These are phyloP conservation scores for Papilio gigon DNA, from an alignment of 2,888 invertebrate genomes.

Conservation along the genomic window DNA sequence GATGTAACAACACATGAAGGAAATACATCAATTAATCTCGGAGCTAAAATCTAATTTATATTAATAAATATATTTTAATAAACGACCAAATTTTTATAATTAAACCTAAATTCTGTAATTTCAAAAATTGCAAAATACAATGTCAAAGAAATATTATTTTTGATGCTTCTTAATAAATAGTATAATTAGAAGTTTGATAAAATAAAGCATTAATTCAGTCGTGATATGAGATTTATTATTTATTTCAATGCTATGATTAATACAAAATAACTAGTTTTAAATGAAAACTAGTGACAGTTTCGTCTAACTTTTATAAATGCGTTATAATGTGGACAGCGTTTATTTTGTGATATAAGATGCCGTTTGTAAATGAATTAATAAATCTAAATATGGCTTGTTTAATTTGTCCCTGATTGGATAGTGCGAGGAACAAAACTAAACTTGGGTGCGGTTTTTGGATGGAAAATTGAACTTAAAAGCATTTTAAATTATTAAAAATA, in stretches of 20 bases:
- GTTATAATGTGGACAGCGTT: not conserved
- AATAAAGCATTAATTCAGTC: not conserved
- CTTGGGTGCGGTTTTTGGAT: too few relatives aligned
- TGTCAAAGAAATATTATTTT: not conserved
- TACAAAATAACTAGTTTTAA: not conserved
- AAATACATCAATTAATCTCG: not conserved
- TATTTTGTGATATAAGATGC: conserved; percentile 31
- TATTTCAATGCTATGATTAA: too few relatives aligned
- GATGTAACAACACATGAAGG: not conserved
- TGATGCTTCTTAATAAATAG: not conserved
- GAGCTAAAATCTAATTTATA: not conserved
- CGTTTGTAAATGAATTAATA: conserved; percentile 20
- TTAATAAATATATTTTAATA: not conserved
- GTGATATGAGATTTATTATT: not conserved
- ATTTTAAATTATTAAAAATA: too few relatives aligned
- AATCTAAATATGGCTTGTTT: not conserved
- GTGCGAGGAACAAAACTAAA: too few relatives aligned
- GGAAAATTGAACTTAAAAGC: too few relatives aligned
- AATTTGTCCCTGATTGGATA: not conserved
- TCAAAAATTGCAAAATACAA: not conserved
- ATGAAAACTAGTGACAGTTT: not conserved
- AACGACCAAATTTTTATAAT: not conserved
- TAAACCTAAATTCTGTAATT: not conserved
- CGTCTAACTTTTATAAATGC: not conserved
- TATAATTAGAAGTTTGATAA: too few relatives aligned